These are phyloP conservation scores for Coreius guichenoti DNA, from an alignment of 2,797 vertebrate genomes.

Conservation along the genomic window DNA sequence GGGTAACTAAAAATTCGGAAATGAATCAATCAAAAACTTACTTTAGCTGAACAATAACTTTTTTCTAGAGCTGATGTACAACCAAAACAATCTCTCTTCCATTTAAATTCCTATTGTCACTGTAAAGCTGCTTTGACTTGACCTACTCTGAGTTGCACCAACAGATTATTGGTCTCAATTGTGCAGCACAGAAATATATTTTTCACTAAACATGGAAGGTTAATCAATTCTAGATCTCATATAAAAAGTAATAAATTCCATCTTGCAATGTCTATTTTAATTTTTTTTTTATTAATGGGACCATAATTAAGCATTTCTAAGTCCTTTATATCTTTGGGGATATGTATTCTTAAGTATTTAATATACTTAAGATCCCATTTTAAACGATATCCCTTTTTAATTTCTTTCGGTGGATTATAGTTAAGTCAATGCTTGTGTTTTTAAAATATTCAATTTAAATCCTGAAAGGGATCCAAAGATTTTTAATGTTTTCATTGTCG, in stretches of 20 bases:
- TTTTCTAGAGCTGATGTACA: too few species aligned
- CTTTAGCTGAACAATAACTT: too few species aligned
- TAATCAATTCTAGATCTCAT: background rate
- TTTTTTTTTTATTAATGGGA: background rate
- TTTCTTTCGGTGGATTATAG: background rate
- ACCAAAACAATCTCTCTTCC: too few species aligned
- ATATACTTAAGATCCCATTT: background rate
- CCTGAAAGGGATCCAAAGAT: background rate
- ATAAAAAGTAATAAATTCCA: background rate
- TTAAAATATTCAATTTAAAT: constrained; percentile 1
- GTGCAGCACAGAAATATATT: background rate
- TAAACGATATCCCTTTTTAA: background rate
- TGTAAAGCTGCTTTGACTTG: too few species aligned
- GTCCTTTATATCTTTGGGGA: background rate
- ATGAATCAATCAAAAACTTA: too few species aligned
- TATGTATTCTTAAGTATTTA: background rate
- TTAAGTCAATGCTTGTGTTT: background rate
- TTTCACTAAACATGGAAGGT: background rate
- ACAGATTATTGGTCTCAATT: background rate
- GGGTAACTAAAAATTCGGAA: too few species aligned
- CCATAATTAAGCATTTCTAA: constrained; percentile 3
- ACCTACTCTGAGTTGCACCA: too few species aligned
- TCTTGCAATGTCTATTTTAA: background rate
- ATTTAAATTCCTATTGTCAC: too few species aligned
- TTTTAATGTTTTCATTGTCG: background rate